phyloP scores from a whole-genome alignment of 92 coral and sea anemone genomes.

The Porites rus region DNA sequence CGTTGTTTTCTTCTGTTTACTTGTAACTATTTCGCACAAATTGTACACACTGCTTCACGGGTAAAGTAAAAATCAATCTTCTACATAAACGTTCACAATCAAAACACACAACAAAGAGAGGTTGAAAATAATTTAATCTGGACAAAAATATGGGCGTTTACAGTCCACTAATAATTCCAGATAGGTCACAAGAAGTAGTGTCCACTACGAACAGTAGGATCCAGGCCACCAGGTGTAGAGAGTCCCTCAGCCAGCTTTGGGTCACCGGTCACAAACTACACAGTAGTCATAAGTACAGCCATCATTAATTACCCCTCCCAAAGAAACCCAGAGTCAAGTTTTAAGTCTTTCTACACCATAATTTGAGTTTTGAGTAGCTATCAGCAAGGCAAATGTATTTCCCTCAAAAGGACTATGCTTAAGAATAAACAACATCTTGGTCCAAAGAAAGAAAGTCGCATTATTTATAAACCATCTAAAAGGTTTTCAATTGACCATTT shows the following conservation, averaged over 20 bases:
- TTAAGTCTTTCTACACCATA: slow-evolving; percentile 1
- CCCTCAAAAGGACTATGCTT: background rate
- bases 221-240: slow-evolving; percentile 52
- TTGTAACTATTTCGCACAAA: too few species aligned
- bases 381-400: background rate
- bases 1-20: too few species aligned
- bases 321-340: slow-evolving; percentile 10
- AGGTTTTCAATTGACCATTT: background rate
- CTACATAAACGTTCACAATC: background rate
- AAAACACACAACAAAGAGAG: background rate
- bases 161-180: slow-evolving; percentile 49
- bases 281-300: slow-evolving; percentile 53
- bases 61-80: too few species aligned
- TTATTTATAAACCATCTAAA: background rate
- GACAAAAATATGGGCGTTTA: slow-evolving; percentile 74
- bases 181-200: slow-evolving; percentile 43
- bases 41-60: too few species aligned
- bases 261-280: slow-evolving; percentile 48
- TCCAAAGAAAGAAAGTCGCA: background rate
- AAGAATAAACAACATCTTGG: background rate
- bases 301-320: slow-evolving; percentile 40
- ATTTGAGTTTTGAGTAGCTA: slow-evolving; percentile 33
- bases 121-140: slow-evolving; percentile 76
- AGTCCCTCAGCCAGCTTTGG: slow-evolving; percentile 59
- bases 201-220: slow-evolving; percentile 36